Base-by-base conservation (phyloP, 2,888 invertebrate genomes). In the Drosophila diplacantha region DNA sequence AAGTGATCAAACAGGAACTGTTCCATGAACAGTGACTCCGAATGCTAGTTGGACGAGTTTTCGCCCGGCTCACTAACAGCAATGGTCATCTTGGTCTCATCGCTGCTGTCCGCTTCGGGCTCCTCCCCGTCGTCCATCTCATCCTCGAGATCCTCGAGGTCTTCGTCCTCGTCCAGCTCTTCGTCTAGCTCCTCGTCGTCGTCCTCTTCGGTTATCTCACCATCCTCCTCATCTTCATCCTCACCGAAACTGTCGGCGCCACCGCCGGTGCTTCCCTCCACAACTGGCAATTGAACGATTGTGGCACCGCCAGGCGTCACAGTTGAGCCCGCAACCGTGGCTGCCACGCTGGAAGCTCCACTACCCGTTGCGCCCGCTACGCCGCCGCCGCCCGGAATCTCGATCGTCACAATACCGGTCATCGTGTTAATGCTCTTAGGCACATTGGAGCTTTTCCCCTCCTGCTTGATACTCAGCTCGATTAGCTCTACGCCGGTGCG, bases 11-110 rank as follows among this genome's bases (percentile, higher is more conserved):
- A 86, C 71, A 83, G 83, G 67, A 86, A 87, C 87, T 87, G 87
- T 87, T 87, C 87, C 83, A 87, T 86, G 86, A 87, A 85, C 87
- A 87, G 87, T 53, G 85, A 81, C 68, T 87, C 87, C 82, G 86
- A 81, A 85, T 87, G 87, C 84, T 87, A 87, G 87, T 87, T 87
- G 73, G 87, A 81, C 60, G 81, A 87, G 56, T 83, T 87, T 12
- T 87, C 87, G 12, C 82, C 81, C 60, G 81, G 64, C 56, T 86
- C 86, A 64, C 84, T 85, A 12, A 87, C 81, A 20, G 86, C 86
- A 73, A 87, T 87, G 60, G 85, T 85, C 87, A 87, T 87, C 65
- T 87, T 87, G 9, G 86, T 83, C 18, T 87, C 87, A 69, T 87
- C 85, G 3, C 76, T 87, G 29, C 86, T 85, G n/a, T 65, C 64